Percentiles rank a stretch among this genome's conserved stretches.
Evolutionary conservation across 2,888 invertebrate genomes (phyloP).

Genomic region (Sturmia bella): DNA sequence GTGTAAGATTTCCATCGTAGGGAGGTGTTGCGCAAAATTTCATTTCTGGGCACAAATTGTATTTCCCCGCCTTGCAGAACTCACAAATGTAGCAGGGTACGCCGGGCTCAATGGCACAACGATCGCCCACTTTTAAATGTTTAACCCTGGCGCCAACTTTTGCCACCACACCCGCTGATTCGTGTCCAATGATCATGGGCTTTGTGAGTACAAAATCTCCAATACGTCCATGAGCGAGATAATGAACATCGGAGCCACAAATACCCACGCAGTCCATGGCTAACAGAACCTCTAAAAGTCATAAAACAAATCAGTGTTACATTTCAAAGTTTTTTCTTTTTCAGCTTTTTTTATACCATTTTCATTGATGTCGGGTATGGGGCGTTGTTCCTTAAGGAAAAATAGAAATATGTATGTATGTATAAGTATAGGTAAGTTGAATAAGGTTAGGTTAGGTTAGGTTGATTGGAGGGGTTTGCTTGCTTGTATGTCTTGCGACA

Average conservation of each 20-base stretch:
- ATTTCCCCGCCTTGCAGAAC: slow-evolving; percentile 92
- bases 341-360: slow-evolving; percentile 84
- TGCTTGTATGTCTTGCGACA: too few species aligned
- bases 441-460: too few species aligned
- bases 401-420: neutral
- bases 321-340: neutral
- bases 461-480: too few species aligned
- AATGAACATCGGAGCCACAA: slow-evolving; percentile 98
- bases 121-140: slow-evolving; percentile 89
- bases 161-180: slow-evolving; percentile 91
- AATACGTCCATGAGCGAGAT: slow-evolving; percentile 91
- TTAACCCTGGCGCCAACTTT: slow-evolving; percentile 88
- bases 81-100: slow-evolving; percentile 92
- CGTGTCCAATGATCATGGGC: slow-evolving; percentile 98
- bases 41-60: slow-evolving; percentile 95
- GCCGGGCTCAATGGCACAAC: slow-evolving; percentile 97
- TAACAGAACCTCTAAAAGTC: slow-evolving; percentile 83
- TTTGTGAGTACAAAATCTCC: slow-evolving; percentile 92
- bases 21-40: slow-evolving; percentile 98
- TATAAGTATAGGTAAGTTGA: too few species aligned
- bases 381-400: slow-evolving; percentile 88
- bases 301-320: neutral
- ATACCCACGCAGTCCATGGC: slow-evolving; percentile 97
- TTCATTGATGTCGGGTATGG: slow-evolving; percentile 89
- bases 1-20: slow-evolving; percentile 91